Evolutionary conservation across 2,797 vertebrate genomes (phyloP), one percentile per base, ranked within the genome.

Genomic region (Oreonectes daqikongensis): DNA sequence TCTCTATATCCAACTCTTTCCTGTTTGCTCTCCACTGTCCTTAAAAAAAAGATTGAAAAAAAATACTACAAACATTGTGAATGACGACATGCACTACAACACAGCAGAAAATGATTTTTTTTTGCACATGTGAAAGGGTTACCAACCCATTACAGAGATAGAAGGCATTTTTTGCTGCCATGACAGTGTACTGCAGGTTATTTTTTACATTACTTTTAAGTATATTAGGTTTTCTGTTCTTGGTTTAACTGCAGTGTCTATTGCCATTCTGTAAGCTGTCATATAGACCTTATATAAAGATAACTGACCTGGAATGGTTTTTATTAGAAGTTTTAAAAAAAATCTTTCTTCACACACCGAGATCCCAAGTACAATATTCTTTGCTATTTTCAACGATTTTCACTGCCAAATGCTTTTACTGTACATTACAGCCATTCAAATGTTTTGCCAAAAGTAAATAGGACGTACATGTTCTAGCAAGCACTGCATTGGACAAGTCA

Each of bases 201-300:
- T 65, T 74, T 20, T 44, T 26, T 48, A 48, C 55, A 72, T 65
- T 53, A 64, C 22, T 53, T 57, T 20, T 12, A 59, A n/a, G 53
- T 67, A 48, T 46, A 57, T 57, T 18, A 22, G n/a, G 1, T 59
- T 59, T 26, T n/a, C 46, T 30, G 46, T 15, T 65, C n/a, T 75
- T 32, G 50, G 35, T 75, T 65, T 66, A 55, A 55, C 35, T 75
- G 18, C 26, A 22, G n/a, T 17, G 46, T 63, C 22, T 52, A 38
- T 26, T 74, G 30, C 22, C 46, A 44, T 55, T 53, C 2, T 42
- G 48, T 46, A 26, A 28, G n/a, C 20, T 40, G 44, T 50, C 57
- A 64, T 8, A 64, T 59, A 15, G 35, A 72, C 57, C 32, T n/a
- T 17, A 48, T 48, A 17, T 48, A n/a, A 17, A 48, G 46, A 48